phyloP scores from a whole-genome alignment of 2,797 vertebrate genomes.

The Phataginus tetradactyla region DNA sequence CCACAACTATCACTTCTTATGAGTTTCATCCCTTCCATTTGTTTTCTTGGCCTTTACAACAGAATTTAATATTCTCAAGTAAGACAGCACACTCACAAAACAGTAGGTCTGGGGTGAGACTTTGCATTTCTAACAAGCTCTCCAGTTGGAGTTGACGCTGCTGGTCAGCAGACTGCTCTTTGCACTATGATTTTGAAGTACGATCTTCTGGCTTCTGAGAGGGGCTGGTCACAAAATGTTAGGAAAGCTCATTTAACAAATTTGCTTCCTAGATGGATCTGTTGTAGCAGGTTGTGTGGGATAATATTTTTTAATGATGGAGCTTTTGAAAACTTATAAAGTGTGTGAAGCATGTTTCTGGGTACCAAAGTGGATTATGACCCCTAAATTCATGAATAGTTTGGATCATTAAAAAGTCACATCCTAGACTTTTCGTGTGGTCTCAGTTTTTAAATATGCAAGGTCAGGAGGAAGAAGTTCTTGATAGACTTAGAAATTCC shows the following conservation, averaged over 20 bases:
- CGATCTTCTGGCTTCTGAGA: background rate
- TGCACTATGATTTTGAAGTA: background rate
- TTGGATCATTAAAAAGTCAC: constrained; percentile 33
- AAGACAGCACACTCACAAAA: background rate
- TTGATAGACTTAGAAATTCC: constrained; percentile 14
- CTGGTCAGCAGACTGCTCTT: background rate
- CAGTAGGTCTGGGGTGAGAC: background rate
- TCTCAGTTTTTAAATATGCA: constrained; percentile 37
- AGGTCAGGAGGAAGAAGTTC: background rate
- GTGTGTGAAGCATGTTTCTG: background rate
- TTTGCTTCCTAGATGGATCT: background rate
- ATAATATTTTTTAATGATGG: constrained; percentile 21
- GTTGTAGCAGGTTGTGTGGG: background rate
- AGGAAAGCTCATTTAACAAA: background rate
- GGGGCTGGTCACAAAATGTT: background rate
- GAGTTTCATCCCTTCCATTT: background rate
- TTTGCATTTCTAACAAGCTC: background rate
- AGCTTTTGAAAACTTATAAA: background rate
- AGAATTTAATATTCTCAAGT: constrained; percentile 12
- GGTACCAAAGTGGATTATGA: background rate
- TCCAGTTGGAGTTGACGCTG: background rate
- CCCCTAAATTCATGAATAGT: constrained; percentile 26
- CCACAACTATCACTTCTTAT: background rate
- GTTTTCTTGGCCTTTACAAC: constrained; percentile 8
- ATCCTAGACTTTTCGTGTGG: background rate